Base-by-base conservation (phyloP, 2,797 vertebrate species). In the Rhynchotus rufescens region DNA sequence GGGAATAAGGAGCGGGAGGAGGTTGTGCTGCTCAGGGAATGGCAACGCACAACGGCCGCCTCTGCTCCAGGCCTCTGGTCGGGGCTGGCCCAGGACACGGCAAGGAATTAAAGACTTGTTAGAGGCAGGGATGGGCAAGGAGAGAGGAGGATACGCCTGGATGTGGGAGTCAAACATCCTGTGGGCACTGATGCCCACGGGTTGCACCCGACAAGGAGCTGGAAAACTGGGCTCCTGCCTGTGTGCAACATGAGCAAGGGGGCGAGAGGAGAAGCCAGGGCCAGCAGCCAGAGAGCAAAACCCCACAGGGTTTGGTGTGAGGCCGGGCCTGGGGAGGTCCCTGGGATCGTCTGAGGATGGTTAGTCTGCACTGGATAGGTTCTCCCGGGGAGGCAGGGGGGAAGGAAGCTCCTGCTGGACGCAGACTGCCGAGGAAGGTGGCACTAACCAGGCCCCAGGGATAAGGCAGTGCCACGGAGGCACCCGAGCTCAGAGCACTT, bases 291-390 rank as follows among this genome's bases (percentile, higher is more conserved):
- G 59, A 45, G 52, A 59, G 69, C 20, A 60, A 66, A 65, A 49
- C 14, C 36, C 1, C 13, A 40, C 25, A 64, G 52, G 32, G 25
- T 68, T 22, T 45, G 73, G 68, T 76, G 49, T 0, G 5, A 36
- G 42, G 59, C 54, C 42, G 66, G n/a, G 30, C 52, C 57, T 2
- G 2, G 54, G 77, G 30, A 56, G 22, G 11, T 34, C 21, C 3
- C 32, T 44, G 0, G 0, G 59, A 4, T n/a, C 71, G 11, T 1
- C 0, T 40, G 9, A 73, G 60, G 34, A 45, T 4, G 21, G 14
- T 8, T 69, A 68, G 15, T 52, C 71, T 86, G 54, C 40, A 68
- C 45, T 25, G 14, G 47, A 62, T 2, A 17, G 9, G 49, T 49
- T 88, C 47, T 16, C 65, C 54, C 61, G 13, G 30, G 36, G 12